A percentile compares a stretch with the other conserved stretches of the same genome.
phyloP scores from a whole-genome alignment of 2,888 invertebrate species.

The Ashinkailepas kermadecensis region DNA sequence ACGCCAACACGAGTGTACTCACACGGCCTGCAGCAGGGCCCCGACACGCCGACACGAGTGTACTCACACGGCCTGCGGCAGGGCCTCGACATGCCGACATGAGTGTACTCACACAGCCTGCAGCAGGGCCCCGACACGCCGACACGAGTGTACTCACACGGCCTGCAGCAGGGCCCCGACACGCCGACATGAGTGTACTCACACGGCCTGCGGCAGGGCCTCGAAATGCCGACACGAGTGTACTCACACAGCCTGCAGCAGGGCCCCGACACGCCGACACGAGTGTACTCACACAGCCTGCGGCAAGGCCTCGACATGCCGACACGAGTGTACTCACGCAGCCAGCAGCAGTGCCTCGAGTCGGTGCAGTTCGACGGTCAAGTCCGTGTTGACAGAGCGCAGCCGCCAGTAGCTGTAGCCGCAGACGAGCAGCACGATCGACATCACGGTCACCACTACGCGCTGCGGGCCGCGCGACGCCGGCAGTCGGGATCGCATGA shows the following conservation, averaged over 20 bases:
- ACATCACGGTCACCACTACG: not conserved
- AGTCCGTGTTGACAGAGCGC: not conserved
- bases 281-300: too few relatives aligned
- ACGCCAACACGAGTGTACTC: too few relatives aligned
- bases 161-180: not conserved
- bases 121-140: too few relatives aligned
- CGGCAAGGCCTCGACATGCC: too few relatives aligned
- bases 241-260: too few relatives aligned
- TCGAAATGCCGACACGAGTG: too few relatives aligned
- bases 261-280: too few relatives aligned
- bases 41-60: not conserved
- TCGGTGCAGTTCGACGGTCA: not conserved
- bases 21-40: not conserved
- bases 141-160: not conserved
- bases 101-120: too few relatives aligned
- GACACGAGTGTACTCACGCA: too few relatives aligned
- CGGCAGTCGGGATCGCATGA: not conserved
- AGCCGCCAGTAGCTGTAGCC: not conserved
- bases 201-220: too few relatives aligned
- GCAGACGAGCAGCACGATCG: not conserved
- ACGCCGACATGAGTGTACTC: too few relatives aligned
- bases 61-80: not conserved
- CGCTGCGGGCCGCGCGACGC: conserved; percentile 2
- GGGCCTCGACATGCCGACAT: too few relatives aligned
- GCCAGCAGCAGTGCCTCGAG: not conserved